phyloP scores from a whole-genome alignment of 2,113 vertebrate species.

The Smithornis capensis region DNA sequence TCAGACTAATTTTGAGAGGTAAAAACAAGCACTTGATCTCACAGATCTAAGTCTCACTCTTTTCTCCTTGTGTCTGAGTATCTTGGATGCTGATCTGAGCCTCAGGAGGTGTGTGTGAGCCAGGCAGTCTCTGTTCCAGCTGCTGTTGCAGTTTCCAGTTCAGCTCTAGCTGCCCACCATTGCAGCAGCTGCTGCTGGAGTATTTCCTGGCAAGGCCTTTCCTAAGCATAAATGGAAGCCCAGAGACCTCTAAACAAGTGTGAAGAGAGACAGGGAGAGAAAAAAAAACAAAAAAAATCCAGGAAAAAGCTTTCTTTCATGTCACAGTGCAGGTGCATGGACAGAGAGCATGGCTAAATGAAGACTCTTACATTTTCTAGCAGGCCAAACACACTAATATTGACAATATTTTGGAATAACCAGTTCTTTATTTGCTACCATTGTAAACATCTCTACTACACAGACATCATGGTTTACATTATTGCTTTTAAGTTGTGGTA shows the following conservation, averaged over 20 bases:
- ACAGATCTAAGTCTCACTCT: background rate
- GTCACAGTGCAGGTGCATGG: too few relatives aligned
- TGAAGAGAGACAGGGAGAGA: accelerated
- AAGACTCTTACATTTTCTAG: background rate
- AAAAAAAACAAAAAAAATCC: too few relatives aligned
- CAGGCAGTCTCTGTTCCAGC: background rate
- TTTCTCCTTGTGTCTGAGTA: background rate
- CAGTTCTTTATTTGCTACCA: constrained; percentile 69
- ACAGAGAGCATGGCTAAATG: background rate
- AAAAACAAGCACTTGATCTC: background rate
- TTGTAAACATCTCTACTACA: constrained; percentile 54
- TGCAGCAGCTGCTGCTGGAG: background rate
- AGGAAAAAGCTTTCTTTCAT: background rate
- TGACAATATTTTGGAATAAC: background rate
- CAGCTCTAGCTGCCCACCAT: background rate
- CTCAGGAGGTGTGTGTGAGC: background rate
- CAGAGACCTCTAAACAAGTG: background rate
- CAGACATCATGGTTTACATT: constrained; percentile 59
- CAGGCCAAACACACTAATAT: background rate
- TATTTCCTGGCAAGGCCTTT: background rate
- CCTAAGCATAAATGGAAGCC: background rate
- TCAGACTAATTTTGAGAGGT: background rate
- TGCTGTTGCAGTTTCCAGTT: background rate
- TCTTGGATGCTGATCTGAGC: background rate
- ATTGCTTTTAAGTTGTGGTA: constrained; percentile 61